These are phyloP conservation scores for Netelia virgata DNA, from an alignment of 2,888 invertebrate species.

Conservation along the genomic window DNA sequence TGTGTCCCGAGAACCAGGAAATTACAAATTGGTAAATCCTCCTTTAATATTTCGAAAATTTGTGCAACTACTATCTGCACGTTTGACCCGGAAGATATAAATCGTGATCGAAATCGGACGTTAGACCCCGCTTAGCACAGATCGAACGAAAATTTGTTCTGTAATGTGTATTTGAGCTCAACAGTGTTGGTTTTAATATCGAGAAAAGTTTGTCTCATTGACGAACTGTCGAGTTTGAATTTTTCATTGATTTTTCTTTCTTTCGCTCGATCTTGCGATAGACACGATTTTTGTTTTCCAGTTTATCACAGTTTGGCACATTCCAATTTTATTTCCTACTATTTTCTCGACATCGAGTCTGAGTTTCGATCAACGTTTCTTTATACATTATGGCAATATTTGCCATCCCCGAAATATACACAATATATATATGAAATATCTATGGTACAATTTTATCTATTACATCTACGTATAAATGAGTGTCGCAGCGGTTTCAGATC, in stretches of 20 bases:
- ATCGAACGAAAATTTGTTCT: neutral
- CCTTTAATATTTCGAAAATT: constrained; percentile 1
- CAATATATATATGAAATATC: constrained; percentile 2
- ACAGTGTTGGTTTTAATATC: constrained; percentile 1
- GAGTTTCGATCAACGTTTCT: neutral
- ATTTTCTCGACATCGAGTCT: neutral
- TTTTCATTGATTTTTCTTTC: constrained; percentile 6
- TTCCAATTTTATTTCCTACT: neutral
- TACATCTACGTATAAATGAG: constrained; percentile 23
- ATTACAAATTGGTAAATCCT: constrained; percentile 27
- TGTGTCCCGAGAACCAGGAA: constrained; percentile 17
- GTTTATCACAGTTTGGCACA: constrained; percentile 75
- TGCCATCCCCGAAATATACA: neutral
- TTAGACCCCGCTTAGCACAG: neutral
- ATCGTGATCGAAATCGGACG: constrained; percentile 1
- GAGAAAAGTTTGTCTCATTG: constrained; percentile 9
- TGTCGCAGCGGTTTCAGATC: constrained; percentile 18
- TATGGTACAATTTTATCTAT: constrained; percentile 31
- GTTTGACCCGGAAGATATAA: neutral
- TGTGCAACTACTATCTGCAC: neutral
- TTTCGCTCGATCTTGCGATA: constrained; percentile 4
- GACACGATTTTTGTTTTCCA: constrained; percentile 1
- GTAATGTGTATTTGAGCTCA: neutral
- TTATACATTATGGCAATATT: neutral
- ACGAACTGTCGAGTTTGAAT: neutral